Evolutionary conservation across 2,888 invertebrate species (phyloP), one percentile per base, ranked within the genome.

Genomic region (Sarcophaga variegata): DNA sequence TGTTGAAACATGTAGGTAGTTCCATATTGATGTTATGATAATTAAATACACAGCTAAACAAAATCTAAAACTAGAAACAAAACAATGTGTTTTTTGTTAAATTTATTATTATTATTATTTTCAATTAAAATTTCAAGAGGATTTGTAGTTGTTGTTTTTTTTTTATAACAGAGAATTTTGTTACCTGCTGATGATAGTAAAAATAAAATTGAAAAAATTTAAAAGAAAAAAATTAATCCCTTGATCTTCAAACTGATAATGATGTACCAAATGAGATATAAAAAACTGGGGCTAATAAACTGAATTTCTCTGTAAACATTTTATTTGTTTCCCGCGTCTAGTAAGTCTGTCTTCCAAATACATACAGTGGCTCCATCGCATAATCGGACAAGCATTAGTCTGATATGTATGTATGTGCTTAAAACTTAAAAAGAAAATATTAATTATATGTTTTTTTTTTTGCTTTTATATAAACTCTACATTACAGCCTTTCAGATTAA

Each of bases 181-280:
- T 76, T 76, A 45, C 59, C 59, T 77, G 67, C 63, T 72, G 72
- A 72, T 72, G 20, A 37, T 71, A 59, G 10, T 60, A 60, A 72
- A 37, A 27, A 37, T 2, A 54, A 25, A 54, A 54, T 14, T 54
- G 17, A 54, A 54, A 54, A 54, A 54, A 54, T 25, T n/a, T 27
- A 8, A 22, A 62, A 74, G 59, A 25, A 59, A 45, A 45, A 66
- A 17, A 66, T 8, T 3, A 10, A 54, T 71, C 17, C 5, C 59
- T 59, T 59, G 17, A 59, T 59, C 59, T 60, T 25, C 25, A 66
- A 37, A 20, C 10, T 4, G 22, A 22, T 62, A n/a, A n/a, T 62
- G 22, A 20, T n/a, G 10, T 62, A 20, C 22, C n/a, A 62, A 62
- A 20, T 17, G 14, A 20, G 37, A 37, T 37, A 37, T 37, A 62